A percentile compares a stretch with the other conserved stretches of the same genome.
Conservation (phyloP, 1,140 invertebrate species). For the Geopemphigus sp. region DNA sequence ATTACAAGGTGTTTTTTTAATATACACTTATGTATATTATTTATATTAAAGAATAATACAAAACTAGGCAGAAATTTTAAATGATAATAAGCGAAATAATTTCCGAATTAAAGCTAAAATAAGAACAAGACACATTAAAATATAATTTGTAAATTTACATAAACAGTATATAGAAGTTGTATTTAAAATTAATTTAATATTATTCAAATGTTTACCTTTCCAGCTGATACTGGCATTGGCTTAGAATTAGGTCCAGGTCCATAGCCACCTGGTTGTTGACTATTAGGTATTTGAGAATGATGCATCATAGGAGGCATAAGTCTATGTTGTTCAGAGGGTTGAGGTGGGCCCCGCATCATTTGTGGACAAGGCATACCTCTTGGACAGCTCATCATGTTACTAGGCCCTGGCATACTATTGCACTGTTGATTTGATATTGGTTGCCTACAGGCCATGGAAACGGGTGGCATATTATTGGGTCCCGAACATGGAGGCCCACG, state of each 20-base stretch:
- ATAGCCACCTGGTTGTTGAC: conserved; percentile 52
- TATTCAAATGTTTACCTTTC: conserved; percentile 65
- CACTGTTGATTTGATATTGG: conserved; percentile 48
- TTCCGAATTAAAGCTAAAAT: too few species aligned
- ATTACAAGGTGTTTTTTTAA: too few species aligned
- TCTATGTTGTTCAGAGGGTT: conserved; percentile 52
- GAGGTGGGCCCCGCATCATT: conserved; percentile 43
- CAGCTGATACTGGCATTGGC: conserved; percentile 84
- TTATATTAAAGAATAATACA: too few species aligned
- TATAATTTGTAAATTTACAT: background rate
- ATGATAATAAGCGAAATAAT: too few species aligned
- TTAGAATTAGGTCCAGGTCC: conserved; percentile 57
- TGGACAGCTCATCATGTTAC: conserved; percentile 48
- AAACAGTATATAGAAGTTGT: background rate
- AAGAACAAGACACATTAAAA: too few species aligned
- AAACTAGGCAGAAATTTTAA: too few species aligned
- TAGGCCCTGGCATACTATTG: conserved; percentile 45
- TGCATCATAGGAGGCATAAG: conserved; percentile 55
- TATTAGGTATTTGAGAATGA: conserved; percentile 46
- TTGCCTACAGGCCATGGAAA: conserved; percentile 45
- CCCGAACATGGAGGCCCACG: conserved; percentile 54
- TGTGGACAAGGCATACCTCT: conserved; percentile 43
- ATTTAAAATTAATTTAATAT: background rate
- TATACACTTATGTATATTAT: too few species aligned
- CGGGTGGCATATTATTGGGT: conserved; percentile 41